Conservation (phyloP, 1,140 invertebrate species). For the Melitaea cinxia region DNA sequence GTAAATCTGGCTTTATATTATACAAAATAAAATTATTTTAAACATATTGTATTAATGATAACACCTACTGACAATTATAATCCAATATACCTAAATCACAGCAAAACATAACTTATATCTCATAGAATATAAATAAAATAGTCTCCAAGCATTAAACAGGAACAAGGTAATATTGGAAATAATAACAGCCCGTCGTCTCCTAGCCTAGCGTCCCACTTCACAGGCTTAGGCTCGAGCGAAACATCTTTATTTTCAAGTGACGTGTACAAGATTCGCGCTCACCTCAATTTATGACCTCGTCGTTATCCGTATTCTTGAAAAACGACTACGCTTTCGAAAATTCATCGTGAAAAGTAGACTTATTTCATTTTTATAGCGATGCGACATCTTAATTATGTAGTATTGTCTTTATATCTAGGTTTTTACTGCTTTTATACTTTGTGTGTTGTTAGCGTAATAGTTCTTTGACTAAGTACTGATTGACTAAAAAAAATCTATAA, state of each 20-base stretch:
- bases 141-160: neutral
- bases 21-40: too few relatives aligned
- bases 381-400: neutral
- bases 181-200: slow-evolving; percentile 25
- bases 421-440: too few relatives aligned
- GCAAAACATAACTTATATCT: too few relatives aligned
- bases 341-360: slow-evolving; percentile 28
- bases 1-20: too few relatives aligned
- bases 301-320: slow-evolving; percentile 41
- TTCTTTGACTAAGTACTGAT: too few relatives aligned
- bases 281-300: slow-evolving; percentile 55
- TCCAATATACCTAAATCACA: too few relatives aligned
- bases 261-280: slow-evolving; percentile 51
- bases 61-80: too few relatives aligned
- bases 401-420: neutral
- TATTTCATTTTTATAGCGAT: neutral
- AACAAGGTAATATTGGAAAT: slow-evolving; percentile 10
- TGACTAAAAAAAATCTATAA: too few relatives aligned
- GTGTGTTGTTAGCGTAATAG: too few relatives aligned
- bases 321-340: slow-evolving; percentile 38
- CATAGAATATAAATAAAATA: neutral
- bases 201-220: slow-evolving; percentile 26
- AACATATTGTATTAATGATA: too few relatives aligned
- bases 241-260: slow-evolving; percentile 63
- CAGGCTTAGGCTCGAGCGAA: slow-evolving; percentile 47